Percentiles rank a stretch among this genome's conserved stretches.
Conservation (phyloP, 2,113 vertebrate genomes). For the Halcyon malimbica region DNA sequence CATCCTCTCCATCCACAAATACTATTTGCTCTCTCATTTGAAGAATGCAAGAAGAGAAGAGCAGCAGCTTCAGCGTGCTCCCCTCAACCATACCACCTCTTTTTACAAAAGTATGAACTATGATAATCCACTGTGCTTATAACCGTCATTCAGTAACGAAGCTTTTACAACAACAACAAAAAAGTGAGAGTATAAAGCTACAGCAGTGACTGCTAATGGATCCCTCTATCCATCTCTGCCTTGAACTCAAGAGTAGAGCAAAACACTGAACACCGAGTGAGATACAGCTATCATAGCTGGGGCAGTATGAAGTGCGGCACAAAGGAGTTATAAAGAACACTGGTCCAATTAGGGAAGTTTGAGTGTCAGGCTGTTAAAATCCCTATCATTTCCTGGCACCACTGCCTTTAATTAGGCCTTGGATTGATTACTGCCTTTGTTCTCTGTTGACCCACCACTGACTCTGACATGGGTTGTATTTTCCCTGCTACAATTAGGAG, state of each 20-base stretch:
- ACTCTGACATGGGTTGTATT: neutral
- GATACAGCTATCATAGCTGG: neutral
- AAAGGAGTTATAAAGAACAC: neutral
- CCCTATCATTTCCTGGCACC: slow-evolving; percentile 42
- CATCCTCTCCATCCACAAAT: neutral
- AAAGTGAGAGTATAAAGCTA: neutral
- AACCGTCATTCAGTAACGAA: neutral
- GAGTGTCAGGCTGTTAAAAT: neutral
- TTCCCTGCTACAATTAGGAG: slow-evolving; percentile 25
- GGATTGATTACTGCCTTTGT: slow-evolving; percentile 64
- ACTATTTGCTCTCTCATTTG: neutral
- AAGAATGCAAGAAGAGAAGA: neutral
- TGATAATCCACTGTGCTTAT: neutral
- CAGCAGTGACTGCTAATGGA: neutral
- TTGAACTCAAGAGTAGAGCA: neutral
- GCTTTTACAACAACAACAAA: neutral
- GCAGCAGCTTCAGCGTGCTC: neutral
- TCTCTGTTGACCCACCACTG: slow-evolving; percentile 15
- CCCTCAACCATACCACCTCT: neutral
- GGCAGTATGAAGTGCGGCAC: neutral
- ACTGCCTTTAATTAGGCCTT: slow-evolving; percentile 48
- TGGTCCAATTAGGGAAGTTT: slow-evolving; percentile 30
- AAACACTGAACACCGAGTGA: neutral
- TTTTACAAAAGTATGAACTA: neutral
- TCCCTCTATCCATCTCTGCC: neutral